Evolutionary conservation across 2,888 invertebrate genomes (phyloP).

Genomic region (Myathropa florea): DNA sequence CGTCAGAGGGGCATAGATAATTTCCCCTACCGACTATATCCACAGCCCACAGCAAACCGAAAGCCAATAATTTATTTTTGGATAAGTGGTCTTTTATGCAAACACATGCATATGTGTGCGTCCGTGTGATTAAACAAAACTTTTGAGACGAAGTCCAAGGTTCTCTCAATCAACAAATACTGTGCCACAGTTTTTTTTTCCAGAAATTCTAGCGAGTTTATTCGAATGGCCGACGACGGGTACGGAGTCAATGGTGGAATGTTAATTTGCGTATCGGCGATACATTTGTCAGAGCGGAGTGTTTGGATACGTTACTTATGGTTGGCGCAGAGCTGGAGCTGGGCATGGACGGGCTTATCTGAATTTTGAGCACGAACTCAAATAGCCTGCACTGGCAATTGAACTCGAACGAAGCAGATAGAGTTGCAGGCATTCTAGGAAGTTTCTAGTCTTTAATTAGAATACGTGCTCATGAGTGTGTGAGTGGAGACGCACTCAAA

Average conservation of each 20-base stretch:
- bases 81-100: not conserved
- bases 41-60: not conserved
- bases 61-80: not conserved
- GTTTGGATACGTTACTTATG: too few relatives aligned
- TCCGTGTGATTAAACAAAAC: not conserved
- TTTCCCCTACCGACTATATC: not conserved
- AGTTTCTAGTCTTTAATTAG: not conserved
- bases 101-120: not conserved
- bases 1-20: not conserved
- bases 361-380: not conserved
- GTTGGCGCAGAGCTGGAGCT: too few relatives aligned
- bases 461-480: not conserved
- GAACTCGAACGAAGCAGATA: not conserved
- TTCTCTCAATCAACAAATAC: too few relatives aligned
- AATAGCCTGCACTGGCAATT: not conserved
- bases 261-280: conserved; percentile 6
- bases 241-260: conserved; percentile 3
- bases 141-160: not conserved
- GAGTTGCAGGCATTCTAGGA: not conserved
- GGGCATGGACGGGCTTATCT: not conserved
- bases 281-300: not conserved
- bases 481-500: too few relatives aligned
- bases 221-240: conserved; percentile 7
- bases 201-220: not conserved
- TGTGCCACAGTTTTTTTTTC: not conserved